phyloP scores from a whole-genome alignment of 2,888 invertebrate genomes.

The Disparrhopalites patrizii region DNA sequence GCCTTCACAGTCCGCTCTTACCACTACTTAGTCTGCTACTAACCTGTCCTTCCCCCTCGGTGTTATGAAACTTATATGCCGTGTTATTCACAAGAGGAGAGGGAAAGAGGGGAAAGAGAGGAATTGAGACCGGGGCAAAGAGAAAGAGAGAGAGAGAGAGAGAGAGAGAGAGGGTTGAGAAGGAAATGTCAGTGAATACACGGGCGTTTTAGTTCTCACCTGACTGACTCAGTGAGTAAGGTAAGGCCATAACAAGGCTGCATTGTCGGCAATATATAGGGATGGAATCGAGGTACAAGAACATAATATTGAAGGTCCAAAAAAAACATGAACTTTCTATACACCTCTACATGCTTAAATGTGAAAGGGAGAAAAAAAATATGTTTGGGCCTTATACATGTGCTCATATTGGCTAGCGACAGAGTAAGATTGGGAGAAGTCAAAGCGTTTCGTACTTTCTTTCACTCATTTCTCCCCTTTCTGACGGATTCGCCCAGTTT shows the following conservation, averaged over 20 bases:
- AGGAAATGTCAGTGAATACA: constrained; percentile 29
- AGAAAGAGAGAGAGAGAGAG: neutral
- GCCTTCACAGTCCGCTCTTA: neutral
- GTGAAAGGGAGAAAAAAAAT: too few relatives aligned
- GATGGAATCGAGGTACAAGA: neutral
- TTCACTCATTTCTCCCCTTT: too few relatives aligned
- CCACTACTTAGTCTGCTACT: too few relatives aligned
- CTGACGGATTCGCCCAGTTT: too few relatives aligned
- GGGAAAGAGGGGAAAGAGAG: neutral
- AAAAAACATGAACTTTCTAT: neutral
- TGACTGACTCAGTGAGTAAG: constrained; percentile 28
- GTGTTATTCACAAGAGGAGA: neutral
- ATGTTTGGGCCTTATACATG: too few relatives aligned
- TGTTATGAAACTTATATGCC: too few relatives aligned
- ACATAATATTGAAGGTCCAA: neutral
- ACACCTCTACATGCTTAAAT: too few relatives aligned
- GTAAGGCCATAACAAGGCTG: constrained; percentile 10
- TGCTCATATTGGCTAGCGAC: too few relatives aligned
- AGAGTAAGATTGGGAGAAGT: too few relatives aligned
- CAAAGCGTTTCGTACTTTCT: constrained; percentile 2
- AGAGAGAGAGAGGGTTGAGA: neutral
- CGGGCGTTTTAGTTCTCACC: constrained; percentile 32
- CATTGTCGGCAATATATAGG: neutral
- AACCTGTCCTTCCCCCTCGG: too few relatives aligned
- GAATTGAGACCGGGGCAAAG: neutral